phyloP scores from a whole-genome alignment of 2,797 vertebrate species.

The Psittacula derbiana region DNA sequence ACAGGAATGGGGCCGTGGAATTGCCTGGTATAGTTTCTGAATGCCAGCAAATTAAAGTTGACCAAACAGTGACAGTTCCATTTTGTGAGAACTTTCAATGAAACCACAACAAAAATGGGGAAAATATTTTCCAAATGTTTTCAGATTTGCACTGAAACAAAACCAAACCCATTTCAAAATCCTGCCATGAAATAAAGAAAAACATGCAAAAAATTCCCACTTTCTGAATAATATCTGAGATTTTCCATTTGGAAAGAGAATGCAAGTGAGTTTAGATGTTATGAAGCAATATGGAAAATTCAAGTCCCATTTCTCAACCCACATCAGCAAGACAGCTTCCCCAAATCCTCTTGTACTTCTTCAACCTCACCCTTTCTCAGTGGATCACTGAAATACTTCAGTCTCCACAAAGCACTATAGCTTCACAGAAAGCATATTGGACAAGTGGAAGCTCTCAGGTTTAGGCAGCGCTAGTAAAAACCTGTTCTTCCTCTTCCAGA shows the following conservation, averaged over 20 bases:
- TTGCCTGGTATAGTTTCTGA: not conserved
- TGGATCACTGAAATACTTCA: not conserved
- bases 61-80: not conserved
- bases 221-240: not conserved
- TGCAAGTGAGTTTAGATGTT: not conserved
- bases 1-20: not conserved
- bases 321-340: not conserved
- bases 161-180: not conserved
- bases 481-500: not conserved
- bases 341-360: not conserved
- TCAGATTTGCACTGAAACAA: not conserved
- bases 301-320: not conserved
- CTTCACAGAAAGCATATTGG: not conserved
- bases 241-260: not conserved
- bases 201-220: not conserved
- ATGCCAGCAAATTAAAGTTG: conserved; percentile 1
- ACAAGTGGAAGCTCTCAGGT: not conserved
- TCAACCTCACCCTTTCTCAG: not conserved
- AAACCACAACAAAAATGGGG: not conserved
- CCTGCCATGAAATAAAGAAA: not conserved
- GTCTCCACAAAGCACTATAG: not conserved
- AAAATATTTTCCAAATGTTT: conserved; percentile 13
- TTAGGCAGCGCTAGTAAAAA: not conserved
- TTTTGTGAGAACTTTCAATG: not conserved
- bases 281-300: not conserved